Percentiles rank a stretch among this genome's conserved stretches.
These are phyloP conservation scores for Pseudorhombus dupliciocellatus DNA, from an alignment of 2,113 vertebrate species.

Conservation along the genomic window DNA sequence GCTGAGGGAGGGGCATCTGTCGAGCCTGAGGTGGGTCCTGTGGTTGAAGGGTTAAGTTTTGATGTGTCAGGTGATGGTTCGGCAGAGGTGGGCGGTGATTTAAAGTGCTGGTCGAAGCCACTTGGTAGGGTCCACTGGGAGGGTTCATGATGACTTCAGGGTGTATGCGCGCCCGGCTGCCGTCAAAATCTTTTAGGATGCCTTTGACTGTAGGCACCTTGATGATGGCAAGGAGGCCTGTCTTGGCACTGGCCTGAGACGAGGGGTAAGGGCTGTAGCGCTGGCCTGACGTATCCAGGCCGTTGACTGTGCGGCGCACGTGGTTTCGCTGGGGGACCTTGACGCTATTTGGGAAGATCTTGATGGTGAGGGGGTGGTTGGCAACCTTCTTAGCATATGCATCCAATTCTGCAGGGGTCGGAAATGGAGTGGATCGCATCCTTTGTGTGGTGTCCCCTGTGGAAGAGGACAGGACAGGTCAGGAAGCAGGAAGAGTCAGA, in stretches of 20 bases:
- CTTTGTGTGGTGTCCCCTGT: slow-evolving; percentile 99
- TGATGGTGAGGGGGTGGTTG: slow-evolving; percentile 98
- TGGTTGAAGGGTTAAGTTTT: slow-evolving; percentile 75
- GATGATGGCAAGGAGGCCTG: slow-evolving; percentile 95
- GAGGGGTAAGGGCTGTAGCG: slow-evolving; percentile 99
- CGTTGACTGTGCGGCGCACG: slow-evolving; percentile 97
- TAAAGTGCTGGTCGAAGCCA: slow-evolving; percentile 95
- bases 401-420: slow-evolving; percentile 99
- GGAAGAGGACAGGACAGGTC: slow-evolving; percentile 69
- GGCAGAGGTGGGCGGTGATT: slow-evolving; percentile 85
- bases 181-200: slow-evolving; percentile 95
- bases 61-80: slow-evolving; percentile 81
- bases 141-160: slow-evolving; percentile 95
- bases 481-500: slow-evolving; percentile 18
- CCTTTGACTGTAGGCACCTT: slow-evolving; percentile 92
- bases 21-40: slow-evolving; percentile 78
- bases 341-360: slow-evolving; percentile 99
- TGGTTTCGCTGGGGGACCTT: slow-evolving; percentile 99
- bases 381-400: slow-evolving; percentile 99
- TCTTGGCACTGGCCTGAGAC: slow-evolving; percentile 90
- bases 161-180: slow-evolving; percentile 90
- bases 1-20: slow-evolving; percentile 73
- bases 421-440: slow-evolving; percentile 99
- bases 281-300: slow-evolving; percentile 95
- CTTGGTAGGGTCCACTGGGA: slow-evolving; percentile 86